Evolutionary conservation across 2,113 vertebrate species (phyloP), one percentile per base, ranked within the genome.

Genomic region (Thamnophis sirtalis): DNA sequence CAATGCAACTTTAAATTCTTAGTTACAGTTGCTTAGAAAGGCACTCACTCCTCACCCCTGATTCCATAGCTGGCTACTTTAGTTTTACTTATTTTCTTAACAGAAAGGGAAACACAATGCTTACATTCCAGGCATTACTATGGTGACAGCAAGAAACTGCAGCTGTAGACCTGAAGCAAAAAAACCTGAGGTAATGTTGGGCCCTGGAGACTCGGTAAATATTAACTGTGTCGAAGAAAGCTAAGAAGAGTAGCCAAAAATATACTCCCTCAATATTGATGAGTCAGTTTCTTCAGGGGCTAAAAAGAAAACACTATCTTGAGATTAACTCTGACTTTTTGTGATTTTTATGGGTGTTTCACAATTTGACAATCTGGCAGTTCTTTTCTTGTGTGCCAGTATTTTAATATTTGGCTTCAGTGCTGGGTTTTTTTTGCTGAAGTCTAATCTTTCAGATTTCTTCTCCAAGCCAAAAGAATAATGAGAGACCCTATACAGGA

Each of bases 221-320:
- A 98, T 98, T 99, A 99, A 98, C 98, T 98, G 98, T 98, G 98
- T 98, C 98, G 98, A 97, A 98, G 97, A 97, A 98, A 98, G 97
- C 98, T 98, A 98, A 98, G 97, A 95, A 94, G 95, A 96, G 93
- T 91, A 93, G 94, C 94, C 86, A 92, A 93, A 96, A 95, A 96
- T 94, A 95, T 50, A 93, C 91, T 96, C 93, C 89, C 89, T 96
- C 96, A 89, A 96, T 96, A 97, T 92, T 96, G 96, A 97, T 96
- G 94, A 96, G 85, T 96, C 95, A 95, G 92, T 95, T 97, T 96
- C 73, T 96, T 93, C 88, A 96, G 92, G 33, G 91, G 68, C 94
- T 95, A 95, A 95, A 96, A 68, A 95, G 13, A 90, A 91, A 96
- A 94, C 86, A 91, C 95, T 96, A 96, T 94, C 94, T 94, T 96